Evolutionary conservation across 92 coral and sea anemone species (phyloP).

Genomic region (Isaurus tuberculatus): DNA sequence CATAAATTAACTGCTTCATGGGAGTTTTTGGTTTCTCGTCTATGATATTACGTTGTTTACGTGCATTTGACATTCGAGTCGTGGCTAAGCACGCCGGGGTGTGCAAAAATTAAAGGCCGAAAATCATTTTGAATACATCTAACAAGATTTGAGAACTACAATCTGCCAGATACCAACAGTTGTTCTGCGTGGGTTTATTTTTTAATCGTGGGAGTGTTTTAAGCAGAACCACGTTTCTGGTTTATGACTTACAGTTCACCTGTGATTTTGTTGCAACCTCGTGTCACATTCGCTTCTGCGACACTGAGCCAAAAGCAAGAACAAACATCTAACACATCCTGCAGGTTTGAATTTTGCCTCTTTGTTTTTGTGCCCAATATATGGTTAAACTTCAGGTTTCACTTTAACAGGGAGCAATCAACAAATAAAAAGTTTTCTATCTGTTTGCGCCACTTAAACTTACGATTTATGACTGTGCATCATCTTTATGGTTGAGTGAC

Average conservation of each 20-base stretch:
- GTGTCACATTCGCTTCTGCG: too few relatives aligned
- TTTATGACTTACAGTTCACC: neutral
- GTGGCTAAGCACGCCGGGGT: neutral
- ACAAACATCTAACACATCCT: neutral
- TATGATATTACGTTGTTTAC: neutral
- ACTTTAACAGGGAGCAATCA: neutral
- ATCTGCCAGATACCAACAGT: neutral
- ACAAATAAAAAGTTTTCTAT: neutral
- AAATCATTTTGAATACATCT: neutral
- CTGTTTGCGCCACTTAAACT: neutral
- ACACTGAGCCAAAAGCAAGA: neutral
- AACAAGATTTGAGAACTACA: neutral
- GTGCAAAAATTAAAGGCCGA: neutral
- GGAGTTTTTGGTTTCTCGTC: neutral
- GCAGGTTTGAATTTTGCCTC: neutral
- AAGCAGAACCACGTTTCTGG: neutral
- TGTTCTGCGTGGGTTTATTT: neutral
- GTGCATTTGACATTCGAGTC: neutral
- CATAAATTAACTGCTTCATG: constrained; percentile 3
- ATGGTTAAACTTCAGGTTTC: neutral
- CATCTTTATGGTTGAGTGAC: neutral
- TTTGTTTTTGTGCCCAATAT: too few relatives aligned
- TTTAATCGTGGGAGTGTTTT: neutral
- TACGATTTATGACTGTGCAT: neutral
- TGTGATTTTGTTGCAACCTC: neutral